Conservation (phyloP, 2,113 vertebrate genomes). For the Nycticebus coucang region DNA sequence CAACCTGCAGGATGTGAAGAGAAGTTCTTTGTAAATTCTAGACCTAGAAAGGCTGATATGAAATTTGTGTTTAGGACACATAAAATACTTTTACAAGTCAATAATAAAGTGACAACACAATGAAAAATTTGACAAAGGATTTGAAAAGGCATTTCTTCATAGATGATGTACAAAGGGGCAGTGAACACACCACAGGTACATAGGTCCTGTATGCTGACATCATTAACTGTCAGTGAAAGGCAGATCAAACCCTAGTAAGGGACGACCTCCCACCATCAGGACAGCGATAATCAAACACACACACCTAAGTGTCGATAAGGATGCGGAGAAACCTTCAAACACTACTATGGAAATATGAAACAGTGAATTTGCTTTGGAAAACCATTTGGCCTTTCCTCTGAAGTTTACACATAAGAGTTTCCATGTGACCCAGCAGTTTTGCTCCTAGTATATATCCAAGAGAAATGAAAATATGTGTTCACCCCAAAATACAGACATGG, state of each 20-base stretch:
- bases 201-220: too few species aligned
- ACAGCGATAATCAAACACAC: not conserved
- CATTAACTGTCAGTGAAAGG: not conserved
- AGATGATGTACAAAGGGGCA: not conserved
- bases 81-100: not conserved
- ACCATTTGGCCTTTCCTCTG: not conserved
- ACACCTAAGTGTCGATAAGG: not conserved
- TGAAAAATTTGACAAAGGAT: not conserved
- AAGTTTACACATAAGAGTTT: not conserved
- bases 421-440: not conserved
- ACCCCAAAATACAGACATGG: not conserved
- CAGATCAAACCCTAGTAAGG: not conserved
- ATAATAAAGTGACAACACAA: not conserved
- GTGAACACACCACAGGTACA: not conserved
- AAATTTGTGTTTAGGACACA: not conserved
- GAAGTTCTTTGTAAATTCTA: not conserved
- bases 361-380: not conserved
- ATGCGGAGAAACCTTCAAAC: not conserved
- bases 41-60: not conserved
- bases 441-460: not conserved
- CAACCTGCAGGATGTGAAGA: not conserved
- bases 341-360: not conserved
- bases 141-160: not conserved
- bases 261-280: not conserved
- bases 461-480: not conserved